Evolutionary conservation across 1,140 invertebrate species (phyloP).

Genomic region (Megalopta genalis): DNA sequence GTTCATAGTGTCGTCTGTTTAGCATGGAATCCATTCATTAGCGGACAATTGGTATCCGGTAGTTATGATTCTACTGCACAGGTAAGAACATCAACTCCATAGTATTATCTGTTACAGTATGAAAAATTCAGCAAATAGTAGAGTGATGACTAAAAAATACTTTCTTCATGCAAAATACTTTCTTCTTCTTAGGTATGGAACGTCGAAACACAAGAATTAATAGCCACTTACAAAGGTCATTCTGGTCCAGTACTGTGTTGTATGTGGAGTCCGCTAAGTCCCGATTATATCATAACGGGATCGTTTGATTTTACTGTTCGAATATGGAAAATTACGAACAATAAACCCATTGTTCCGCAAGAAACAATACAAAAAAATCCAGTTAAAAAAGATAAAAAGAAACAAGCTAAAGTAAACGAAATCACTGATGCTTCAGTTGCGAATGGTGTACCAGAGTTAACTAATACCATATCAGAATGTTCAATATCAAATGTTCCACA

Average conservation of each 20-base stretch:
- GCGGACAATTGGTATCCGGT: constrained; percentile 84
- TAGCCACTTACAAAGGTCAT: constrained; percentile 82
- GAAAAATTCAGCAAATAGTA: not conserved
- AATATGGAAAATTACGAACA: constrained; percentile 81
- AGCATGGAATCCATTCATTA: constrained; percentile 87
- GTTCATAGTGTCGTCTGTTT: constrained; percentile 82
- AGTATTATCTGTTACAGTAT: no score
- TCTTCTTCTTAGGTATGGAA: constrained; percentile 85
- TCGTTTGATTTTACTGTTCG: constrained; percentile 82
- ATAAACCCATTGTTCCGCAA: constrained; percentile 56
- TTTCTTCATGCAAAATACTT: not conserved
- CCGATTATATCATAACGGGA: constrained; percentile 83
- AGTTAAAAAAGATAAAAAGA: constrained; percentile 54
- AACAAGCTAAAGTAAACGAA: constrained; percentile 30
- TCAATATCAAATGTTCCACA: constrained; percentile 1
- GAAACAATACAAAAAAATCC: constrained; percentile 51
- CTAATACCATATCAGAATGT: not conserved
- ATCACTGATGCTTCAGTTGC: not conserved
- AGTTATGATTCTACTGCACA: constrained; percentile 85
- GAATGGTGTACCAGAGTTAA: constrained; percentile 4
- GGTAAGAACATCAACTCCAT: constrained; percentile 76
- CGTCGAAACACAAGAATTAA: constrained; percentile 80
- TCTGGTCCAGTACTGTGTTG: constrained; percentile 80
- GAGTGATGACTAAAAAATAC: not conserved
- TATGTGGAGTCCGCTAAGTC: constrained; percentile 84